Conservation (phyloP, 2,113 vertebrate species). For the Stictonetta naevosa region DNA sequence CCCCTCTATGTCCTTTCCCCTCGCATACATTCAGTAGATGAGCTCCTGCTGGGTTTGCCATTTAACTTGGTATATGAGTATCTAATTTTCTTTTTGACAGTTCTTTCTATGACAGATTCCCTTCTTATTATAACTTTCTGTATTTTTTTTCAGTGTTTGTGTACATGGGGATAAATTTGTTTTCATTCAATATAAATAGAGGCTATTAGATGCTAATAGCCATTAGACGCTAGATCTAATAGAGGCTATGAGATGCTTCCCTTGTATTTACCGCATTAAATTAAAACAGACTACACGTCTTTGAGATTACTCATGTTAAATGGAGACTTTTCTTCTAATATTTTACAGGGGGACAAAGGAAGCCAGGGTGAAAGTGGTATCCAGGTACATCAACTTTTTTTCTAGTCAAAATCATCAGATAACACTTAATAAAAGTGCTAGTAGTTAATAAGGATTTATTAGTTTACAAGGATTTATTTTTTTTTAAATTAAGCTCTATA, state of each 20-base stretch:
- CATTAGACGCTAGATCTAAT: not conserved
- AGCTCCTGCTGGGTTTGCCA: not conserved
- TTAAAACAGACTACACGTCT: not conserved
- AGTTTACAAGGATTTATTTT: not conserved
- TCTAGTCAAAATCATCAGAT: not conserved
- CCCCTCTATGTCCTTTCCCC: not conserved
- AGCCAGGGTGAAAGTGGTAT: conserved; percentile 78
- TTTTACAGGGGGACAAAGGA: conserved; percentile 84
- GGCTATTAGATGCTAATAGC: not conserved
- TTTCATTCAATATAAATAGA: not conserved
- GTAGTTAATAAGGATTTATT: not conserved
- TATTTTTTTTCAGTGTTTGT: not conserved
- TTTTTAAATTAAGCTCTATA: not conserved
- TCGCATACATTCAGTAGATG: not conserved
- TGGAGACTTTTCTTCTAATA: conserved; percentile 15
- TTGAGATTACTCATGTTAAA: not conserved
- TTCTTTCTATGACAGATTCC: not conserved
- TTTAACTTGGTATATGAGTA: not conserved
- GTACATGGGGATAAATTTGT: not conserved
- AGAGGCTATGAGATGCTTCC: not conserved
- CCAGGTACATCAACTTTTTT: conserved; percentile 73
- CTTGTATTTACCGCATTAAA: not conserved
- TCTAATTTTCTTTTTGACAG: not conserved
- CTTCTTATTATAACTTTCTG: not conserved
- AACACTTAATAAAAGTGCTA: not conserved